Percentiles rank a stretch among this genome's conserved stretches.
These are phyloP conservation scores for Heterotis niloticus DNA, from an alignment of 2,113 vertebrate species.

Conservation along the genomic window DNA sequence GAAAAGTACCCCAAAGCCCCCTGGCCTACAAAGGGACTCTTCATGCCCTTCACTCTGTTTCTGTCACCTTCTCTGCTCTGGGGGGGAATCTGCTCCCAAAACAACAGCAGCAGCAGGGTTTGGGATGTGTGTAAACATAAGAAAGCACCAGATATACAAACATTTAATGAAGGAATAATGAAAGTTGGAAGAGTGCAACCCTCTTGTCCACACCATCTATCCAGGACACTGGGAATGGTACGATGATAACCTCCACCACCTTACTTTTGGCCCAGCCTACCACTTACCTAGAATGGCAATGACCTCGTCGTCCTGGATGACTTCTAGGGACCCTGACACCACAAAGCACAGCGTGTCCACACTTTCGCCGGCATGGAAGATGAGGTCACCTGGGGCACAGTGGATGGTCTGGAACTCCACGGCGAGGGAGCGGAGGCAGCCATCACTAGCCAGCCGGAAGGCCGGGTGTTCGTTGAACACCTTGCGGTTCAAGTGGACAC, in stretches of 20 bases:
- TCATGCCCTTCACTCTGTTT: neutral
- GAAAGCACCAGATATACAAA: too few species aligned
- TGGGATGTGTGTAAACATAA: too few species aligned
- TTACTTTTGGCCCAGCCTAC: neutral
- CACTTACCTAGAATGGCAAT: slow-evolving; percentile 89
- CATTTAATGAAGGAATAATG: too few species aligned
- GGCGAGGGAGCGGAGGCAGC: slow-evolving; percentile 88
- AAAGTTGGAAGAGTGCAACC: too few species aligned
- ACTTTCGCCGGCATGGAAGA: slow-evolving; percentile 90
- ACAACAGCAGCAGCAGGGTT: too few species aligned
- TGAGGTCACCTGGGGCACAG: slow-evolving; percentile 92
- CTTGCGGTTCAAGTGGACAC: slow-evolving; percentile 91
- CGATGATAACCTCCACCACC: neutral
- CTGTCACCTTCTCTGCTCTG: too few species aligned
- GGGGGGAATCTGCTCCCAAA: too few species aligned
- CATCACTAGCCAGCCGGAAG: slow-evolving; percentile 89
- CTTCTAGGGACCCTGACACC: slow-evolving; percentile 92
- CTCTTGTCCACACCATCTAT: neutral
- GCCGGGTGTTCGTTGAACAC: slow-evolving; percentile 96
- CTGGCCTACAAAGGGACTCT: slow-evolving; percentile 7
- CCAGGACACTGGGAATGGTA: neutral
- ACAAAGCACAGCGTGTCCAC: slow-evolving; percentile 95
- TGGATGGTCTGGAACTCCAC: slow-evolving; percentile 95
- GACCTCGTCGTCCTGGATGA: slow-evolving; percentile 98
- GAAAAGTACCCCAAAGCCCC: neutral